Percentiles rank a stretch among this genome's conserved stretches.
phyloP scores from a whole-genome alignment of 1,140 invertebrate genomes.

The Teleopsis dalmanni region DNA sequence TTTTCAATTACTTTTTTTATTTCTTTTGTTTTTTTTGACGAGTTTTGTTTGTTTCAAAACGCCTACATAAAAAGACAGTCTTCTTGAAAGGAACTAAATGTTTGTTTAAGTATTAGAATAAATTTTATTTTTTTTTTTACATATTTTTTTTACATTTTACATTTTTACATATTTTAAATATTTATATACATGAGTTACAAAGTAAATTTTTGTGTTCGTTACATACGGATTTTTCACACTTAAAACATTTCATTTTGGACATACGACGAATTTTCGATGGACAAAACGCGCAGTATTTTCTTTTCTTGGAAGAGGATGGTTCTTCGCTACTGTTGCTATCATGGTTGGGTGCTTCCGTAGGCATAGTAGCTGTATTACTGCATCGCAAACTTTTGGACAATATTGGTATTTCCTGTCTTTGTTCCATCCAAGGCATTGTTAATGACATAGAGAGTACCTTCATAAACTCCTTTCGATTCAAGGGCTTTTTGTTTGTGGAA shows the following conservation, averaged over 20 bases:
- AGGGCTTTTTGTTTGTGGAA: slow-evolving; percentile 4
- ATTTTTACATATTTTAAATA: neutral
- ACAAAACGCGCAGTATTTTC: slow-evolving; percentile 1
- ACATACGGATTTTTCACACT: neutral
- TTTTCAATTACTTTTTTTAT: neutral
- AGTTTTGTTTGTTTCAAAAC: too few relatives aligned
- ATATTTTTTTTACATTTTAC: too few relatives aligned
- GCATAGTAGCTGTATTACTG: neutral
- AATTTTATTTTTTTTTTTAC: neutral
- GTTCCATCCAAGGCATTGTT: slow-evolving; percentile 2
- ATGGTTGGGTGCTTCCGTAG: neutral
- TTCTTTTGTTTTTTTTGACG: too few relatives aligned
- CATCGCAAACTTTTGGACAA: slow-evolving; percentile 3
- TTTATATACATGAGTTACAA: slow-evolving; percentile 4
- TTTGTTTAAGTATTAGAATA: too few relatives aligned
- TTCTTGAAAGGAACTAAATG: too few relatives aligned
- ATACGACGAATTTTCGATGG: slow-evolving; percentile 2
- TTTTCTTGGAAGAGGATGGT: neutral
- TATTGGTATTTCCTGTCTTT: neutral
- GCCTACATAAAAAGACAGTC: too few relatives aligned
- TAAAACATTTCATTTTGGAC: neutral
- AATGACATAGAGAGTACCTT: neutral
- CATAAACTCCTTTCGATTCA: slow-evolving; percentile 2
- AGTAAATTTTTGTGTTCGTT: neutral
- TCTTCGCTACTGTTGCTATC: neutral